phyloP scores from a whole-genome alignment of 2,797 vertebrate species.

The Enteromius paludinosus region DNA sequence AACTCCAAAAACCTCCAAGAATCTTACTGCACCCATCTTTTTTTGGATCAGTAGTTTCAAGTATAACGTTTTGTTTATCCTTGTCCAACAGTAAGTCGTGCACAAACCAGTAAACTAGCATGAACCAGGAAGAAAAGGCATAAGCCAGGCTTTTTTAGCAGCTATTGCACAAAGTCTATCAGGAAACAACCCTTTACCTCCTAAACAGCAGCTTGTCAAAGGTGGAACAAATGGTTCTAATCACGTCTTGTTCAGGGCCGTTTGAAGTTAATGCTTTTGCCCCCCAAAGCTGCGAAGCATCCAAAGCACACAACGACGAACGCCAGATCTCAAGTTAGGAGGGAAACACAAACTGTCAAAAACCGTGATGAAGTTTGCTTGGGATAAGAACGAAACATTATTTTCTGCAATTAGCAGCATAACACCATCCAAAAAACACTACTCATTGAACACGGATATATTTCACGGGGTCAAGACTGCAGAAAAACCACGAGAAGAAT shows the following conservation, averaged over 20 bases:
- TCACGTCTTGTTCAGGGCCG: background rate
- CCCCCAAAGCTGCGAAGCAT: background rate
- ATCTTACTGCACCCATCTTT: background rate
- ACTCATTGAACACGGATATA: background rate
- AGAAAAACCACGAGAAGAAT: slow-evolving; percentile 26
- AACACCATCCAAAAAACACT: slow-evolving; percentile 27
- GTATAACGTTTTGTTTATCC: background rate
- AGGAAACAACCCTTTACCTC: slow-evolving; percentile 16
- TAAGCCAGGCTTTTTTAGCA: slow-evolving; percentile 8
- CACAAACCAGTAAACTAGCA: background rate
- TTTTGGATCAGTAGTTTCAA: background rate
- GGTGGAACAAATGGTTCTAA: slow-evolving; percentile 15
- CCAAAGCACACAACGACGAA: slow-evolving; percentile 32
- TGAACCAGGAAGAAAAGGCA: background rate
- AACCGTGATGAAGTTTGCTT: slow-evolving; percentile 26
- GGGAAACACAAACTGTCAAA: slow-evolving; percentile 28
- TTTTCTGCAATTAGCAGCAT: slow-evolving; percentile 44
- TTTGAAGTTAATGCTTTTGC: slow-evolving; percentile 39
- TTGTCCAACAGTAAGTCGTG: background rate
- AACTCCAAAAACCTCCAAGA: background rate
- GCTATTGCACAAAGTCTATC: background rate
- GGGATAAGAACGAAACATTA: slow-evolving; percentile 28
- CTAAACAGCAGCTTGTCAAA: slow-evolving; percentile 27
- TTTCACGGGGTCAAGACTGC: slow-evolving; percentile 21
- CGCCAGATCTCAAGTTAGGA: slow-evolving; percentile 14